Evolutionary conservation across 2,797 vertebrate genomes (phyloP).

Genomic region (Gallirallus australis): DNA sequence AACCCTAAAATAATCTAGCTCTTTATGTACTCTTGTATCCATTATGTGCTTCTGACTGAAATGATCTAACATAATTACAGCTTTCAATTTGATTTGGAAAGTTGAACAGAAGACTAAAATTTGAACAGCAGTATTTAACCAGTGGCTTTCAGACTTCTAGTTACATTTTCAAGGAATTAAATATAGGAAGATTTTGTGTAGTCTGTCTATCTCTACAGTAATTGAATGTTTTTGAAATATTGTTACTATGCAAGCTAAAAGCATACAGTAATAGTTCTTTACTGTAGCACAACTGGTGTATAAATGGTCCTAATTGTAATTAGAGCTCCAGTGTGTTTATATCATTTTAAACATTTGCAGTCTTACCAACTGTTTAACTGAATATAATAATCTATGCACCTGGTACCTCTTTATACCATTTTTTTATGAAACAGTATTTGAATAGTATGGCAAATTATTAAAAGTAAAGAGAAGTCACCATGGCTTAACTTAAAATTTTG

Average conservation of each 20-base stretch:
- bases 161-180: conserved; percentile 36
- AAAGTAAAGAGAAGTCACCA: not conserved
- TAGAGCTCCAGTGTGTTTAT: not conserved
- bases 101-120: conserved; percentile 29
- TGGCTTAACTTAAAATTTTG: not conserved
- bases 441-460: not conserved
- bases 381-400: not conserved
- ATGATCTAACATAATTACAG: conserved; percentile 31
- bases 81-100: conserved; percentile 46
- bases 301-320: not conserved
- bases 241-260: conserved; percentile 32
- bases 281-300: not conserved
- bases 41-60: conserved; percentile 42
- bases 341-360: not conserved
- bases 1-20: conserved; percentile 20
- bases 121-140: conserved; percentile 21
- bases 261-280: not conserved
- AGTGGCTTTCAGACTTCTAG: conserved; percentile 34
- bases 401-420: not conserved
- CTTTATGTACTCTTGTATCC: conserved; percentile 21
- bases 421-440: not conserved
- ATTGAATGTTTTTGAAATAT: conserved; percentile 35
- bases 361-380: not conserved
- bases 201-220: conserved; percentile 12
- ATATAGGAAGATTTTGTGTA: conserved; percentile 35